Conservation (phyloP, 2,888 invertebrate genomes). For the Thumatha senex region DNA sequence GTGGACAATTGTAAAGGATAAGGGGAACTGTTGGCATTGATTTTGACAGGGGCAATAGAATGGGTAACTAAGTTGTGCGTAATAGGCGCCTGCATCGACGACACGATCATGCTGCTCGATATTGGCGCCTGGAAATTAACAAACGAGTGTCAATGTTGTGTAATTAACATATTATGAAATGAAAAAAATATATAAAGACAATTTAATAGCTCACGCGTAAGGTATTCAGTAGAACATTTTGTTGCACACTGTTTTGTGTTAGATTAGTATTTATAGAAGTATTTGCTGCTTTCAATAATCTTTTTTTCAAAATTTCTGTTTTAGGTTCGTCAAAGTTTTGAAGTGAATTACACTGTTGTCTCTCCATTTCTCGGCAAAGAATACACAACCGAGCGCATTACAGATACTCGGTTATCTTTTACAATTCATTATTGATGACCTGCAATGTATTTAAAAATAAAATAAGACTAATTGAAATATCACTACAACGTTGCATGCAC, state of each 20-base stretch:
- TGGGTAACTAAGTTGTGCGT: constrained; percentile 74
- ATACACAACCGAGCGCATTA: constrained; percentile 67
- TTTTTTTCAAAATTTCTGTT: constrained; percentile 80
- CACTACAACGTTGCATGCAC: constrained; percentile 45
- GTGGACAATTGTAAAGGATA: constrained; percentile 76
- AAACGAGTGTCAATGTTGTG: constrained; percentile 55
- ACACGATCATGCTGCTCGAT: constrained; percentile 79
- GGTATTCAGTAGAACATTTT: constrained; percentile 76
- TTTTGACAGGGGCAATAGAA: constrained; percentile 74
- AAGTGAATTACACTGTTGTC: constrained; percentile 78
- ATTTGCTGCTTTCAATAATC: constrained; percentile 72
- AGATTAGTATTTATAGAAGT: constrained; percentile 56
- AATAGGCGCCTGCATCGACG: constrained; percentile 74
- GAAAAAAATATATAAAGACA: constrained; percentile 25
- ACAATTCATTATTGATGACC: constrained; percentile 67
- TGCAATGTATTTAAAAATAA: constrained; percentile 75
- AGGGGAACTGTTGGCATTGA: constrained; percentile 65
- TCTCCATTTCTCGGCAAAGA: constrained; percentile 75
- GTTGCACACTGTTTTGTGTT: constrained; percentile 63
- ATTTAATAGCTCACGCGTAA: constrained; percentile 69
- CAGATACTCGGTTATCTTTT: constrained; percentile 67
- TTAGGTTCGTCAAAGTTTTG: constrained; percentile 80
- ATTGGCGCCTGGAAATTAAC: constrained; percentile 74
- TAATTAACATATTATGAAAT: constrained; percentile 30
- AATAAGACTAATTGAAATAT: constrained; percentile 67